Conservation (phyloP, 2,113 vertebrate species). For the Cinclus cinclus region DNA sequence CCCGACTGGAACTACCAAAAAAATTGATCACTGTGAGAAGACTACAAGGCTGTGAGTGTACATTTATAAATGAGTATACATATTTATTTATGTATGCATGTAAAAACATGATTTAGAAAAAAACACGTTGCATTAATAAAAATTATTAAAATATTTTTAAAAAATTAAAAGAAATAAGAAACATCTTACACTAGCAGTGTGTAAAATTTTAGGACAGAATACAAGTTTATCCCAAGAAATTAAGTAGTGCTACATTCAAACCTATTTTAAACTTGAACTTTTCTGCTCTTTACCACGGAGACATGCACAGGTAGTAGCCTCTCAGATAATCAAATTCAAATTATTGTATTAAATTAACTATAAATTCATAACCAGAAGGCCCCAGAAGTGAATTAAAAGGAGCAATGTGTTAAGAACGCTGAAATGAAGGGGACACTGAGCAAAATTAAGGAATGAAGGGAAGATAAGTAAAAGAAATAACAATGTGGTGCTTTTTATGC, state of each 20-base stretch:
- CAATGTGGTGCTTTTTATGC: slow-evolving; percentile 11
- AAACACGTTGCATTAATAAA: too few species aligned
- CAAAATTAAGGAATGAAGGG: not conserved
- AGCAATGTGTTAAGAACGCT: not conserved
- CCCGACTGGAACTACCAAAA: not conserved
- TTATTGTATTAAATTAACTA: slow-evolving; percentile 15
- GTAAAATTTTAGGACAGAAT: not conserved
- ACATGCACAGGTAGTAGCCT: not conserved
- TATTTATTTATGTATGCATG: not conserved
- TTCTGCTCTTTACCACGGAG: not conserved
- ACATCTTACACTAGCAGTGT: not conserved
- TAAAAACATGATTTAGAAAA: not conserved
- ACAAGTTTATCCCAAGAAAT: not conserved
- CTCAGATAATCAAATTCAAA: slow-evolving; percentile 25
- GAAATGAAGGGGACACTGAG: not conserved
- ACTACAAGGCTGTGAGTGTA: not conserved
- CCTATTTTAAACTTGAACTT: not conserved
- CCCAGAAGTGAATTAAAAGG: slow-evolving; percentile 14
- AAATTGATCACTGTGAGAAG: not conserved
- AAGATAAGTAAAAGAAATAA: slow-evolving; percentile 30
- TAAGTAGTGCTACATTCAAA: not conserved
- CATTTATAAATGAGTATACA: not conserved
- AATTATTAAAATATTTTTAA: too few species aligned
- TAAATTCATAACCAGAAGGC: slow-evolving; percentile 26
- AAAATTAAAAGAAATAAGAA: too few species aligned